Evolutionary conservation across 2,797 vertebrate species (phyloP).

Genomic region (Meda fulgida): DNA sequence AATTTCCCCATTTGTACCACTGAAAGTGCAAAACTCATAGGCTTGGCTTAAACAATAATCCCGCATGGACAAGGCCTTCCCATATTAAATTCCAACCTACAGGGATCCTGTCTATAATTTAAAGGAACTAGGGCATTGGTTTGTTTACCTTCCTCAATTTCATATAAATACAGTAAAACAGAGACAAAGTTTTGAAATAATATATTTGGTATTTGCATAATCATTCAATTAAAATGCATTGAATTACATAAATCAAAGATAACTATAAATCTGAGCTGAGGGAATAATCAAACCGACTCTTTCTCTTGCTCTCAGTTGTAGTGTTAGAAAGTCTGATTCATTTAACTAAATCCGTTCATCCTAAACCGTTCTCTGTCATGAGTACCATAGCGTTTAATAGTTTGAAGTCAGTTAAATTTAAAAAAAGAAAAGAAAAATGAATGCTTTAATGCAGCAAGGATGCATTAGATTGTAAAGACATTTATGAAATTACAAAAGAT

Average conservation of each 20-base stretch:
- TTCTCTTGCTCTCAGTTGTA: not conserved
- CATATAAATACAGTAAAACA: slow-evolving; percentile 17
- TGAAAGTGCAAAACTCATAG: slow-evolving; percentile 79
- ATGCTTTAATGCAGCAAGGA: not conserved
- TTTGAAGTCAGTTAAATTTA: not conserved
- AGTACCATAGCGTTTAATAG: not conserved
- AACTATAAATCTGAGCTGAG: not conserved
- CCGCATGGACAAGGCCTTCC: slow-evolving; percentile 78
- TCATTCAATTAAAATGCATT: not conserved
- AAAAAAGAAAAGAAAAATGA: not conserved
- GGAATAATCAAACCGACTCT: not conserved
- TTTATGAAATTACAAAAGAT: not conserved
- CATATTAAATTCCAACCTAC: slow-evolving; percentile 78
- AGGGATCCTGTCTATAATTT: slow-evolving; percentile 78
- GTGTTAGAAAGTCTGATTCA: not conserved
- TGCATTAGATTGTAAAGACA: not conserved
- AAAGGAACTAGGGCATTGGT: slow-evolving; percentile 75
- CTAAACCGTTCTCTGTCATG: not conserved
- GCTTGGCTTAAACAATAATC: slow-evolving; percentile 82
- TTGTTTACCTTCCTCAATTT: slow-evolving; percentile 52
- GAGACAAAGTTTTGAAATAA: not conserved
- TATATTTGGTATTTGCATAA: not conserved
- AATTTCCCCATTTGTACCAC: slow-evolving; percentile 81
- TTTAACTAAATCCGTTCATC: not conserved
- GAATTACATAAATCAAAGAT: not conserved